Base-by-base conservation (phyloP, 1,140 invertebrate genomes). In the Trinorchestia longiramus region DNA sequence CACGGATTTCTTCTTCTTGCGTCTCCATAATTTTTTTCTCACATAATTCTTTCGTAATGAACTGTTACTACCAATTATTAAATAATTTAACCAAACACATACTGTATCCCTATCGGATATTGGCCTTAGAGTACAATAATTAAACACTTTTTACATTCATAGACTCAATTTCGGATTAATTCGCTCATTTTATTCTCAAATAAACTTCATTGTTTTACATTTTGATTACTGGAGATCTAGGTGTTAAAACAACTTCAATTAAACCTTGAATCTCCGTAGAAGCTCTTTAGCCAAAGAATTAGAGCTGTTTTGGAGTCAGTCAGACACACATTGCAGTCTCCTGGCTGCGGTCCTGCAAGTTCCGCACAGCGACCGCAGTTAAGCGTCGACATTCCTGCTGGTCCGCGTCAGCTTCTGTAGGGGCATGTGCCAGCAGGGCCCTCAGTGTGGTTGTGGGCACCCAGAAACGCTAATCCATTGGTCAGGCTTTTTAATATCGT, bases 331-430 rank as follows among this genome's bases (percentile, higher is more conserved):
- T 77, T 77, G 88, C 4, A 90, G 88, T 41, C 36, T 53, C 23
- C 36, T 90, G 43, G 88, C 41, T 90, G 88, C 88, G 43, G 88
- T 42, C 11, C 88, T 90, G 36, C 4, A 15, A 42, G 88, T 11
- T 90, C 88, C 88, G 88, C 43, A 90, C 36, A 90, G 43, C 43
- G 88, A 90, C 88, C 88, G 88, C 88, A 90, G 43, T 28, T 42
- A 90, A 4, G 88, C 43, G 88, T 41, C 88, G 28, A 90, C 88
- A 90, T 90, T 90, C 88, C 88, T 90, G 88, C 43, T 42, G 88
- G 88, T 90, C 88, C 41, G 43, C 88, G n/a, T 90, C 43, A 43
- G 43, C 88, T 90, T 90, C 88, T 90, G 88, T 90, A 17, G 43
- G 41, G 88, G 88, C 88, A 90, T 90, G 87, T 87, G 88, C 28